Conservation (phyloP, 2,113 vertebrate species). For the Spea bombifrons region DNA sequence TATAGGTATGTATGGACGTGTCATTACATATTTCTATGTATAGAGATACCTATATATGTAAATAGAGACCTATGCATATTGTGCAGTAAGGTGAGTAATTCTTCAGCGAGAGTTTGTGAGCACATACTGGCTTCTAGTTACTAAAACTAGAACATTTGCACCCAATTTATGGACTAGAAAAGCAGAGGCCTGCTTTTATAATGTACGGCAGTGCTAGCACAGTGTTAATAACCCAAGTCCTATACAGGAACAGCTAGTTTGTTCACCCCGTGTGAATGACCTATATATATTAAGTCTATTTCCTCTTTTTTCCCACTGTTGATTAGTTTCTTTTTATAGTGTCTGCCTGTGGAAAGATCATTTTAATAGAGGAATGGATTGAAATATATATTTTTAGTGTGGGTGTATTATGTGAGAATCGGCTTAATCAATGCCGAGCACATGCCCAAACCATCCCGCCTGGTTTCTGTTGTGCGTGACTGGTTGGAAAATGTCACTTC, state of each 20-base stretch:
- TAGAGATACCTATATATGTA: constrained; percentile 16
- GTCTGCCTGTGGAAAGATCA: neutral
- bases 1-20: constrained; percentile 9
- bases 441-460: constrained; percentile 9
- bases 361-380: neutral
- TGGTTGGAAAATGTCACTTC: constrained; percentile 7
- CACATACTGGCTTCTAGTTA: neutral
- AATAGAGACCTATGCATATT: constrained; percentile 23
- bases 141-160: neutral
- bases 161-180: neutral
- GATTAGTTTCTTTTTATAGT: neutral
- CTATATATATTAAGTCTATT: neutral
- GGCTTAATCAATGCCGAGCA: neutral
- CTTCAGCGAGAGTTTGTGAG: neutral
- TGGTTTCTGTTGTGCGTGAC: constrained; percentile 1
- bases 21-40: constrained; percentile 22
- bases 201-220: neutral
- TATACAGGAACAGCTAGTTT: neutral
- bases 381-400: constrained; percentile 1
- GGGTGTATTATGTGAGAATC: neutral
- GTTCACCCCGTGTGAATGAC: constrained; percentile 5
- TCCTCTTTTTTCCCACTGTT: neutral
- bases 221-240: constrained; percentile 1
- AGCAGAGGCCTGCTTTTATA: neutral
- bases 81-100: neutral